These are phyloP conservation scores for Aramus guarauna DNA, from an alignment of 2,113 vertebrate genomes.

Conservation along the genomic window DNA sequence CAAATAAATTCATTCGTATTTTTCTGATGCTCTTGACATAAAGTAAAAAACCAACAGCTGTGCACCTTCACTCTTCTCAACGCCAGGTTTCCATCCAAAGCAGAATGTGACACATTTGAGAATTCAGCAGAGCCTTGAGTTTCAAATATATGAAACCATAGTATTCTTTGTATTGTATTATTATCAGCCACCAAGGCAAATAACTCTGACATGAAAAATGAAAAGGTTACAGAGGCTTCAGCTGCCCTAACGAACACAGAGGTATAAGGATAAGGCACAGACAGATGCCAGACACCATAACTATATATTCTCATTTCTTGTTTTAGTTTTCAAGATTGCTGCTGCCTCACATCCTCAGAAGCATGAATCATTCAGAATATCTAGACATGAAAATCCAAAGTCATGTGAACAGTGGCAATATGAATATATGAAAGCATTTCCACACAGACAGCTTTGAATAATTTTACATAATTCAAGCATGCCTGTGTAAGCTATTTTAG, in stretches of 20 bases:
- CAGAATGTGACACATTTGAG: not conserved
- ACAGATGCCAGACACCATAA: not conserved
- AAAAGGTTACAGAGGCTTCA: not conserved
- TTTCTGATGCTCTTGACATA: not conserved
- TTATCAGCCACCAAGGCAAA: not conserved
- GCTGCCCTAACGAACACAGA: not conserved
- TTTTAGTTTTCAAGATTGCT: not conserved
- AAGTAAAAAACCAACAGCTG: not conserved
- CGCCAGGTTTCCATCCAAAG: not conserved
- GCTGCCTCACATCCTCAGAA: not conserved
- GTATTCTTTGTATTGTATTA: not conserved
- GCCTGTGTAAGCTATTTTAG: not conserved
- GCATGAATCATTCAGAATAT: slow-evolving; percentile 10
- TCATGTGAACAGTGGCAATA: not conserved
- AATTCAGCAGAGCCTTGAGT: not conserved
- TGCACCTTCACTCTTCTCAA: not conserved
- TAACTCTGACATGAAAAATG: not conserved
- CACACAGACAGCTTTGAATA: not conserved
- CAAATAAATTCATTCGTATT: not conserved
- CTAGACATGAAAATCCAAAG: not conserved
- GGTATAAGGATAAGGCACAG: not conserved
- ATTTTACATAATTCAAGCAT: not conserved
- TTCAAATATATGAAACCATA: not conserved
- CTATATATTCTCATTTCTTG: not conserved
- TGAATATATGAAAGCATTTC: not conserved